Evolutionary conservation across 64 coral and sea anemone species (phyloP).

Genomic region (Trachythela sp.): DNA sequence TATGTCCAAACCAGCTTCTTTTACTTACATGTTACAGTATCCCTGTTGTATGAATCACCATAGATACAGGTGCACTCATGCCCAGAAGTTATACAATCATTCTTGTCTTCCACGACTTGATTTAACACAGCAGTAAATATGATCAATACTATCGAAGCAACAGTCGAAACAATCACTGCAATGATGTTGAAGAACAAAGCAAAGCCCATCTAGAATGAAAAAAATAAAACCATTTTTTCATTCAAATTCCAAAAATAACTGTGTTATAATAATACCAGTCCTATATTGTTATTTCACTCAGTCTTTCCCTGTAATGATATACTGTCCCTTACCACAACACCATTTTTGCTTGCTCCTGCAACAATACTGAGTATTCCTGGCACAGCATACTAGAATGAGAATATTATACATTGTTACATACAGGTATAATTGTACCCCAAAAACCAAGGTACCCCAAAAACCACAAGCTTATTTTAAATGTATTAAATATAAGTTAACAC

Average conservation of each 20-base stretch:
- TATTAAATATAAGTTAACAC: too few relatives aligned
- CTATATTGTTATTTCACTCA: too few relatives aligned
- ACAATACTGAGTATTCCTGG: not conserved
- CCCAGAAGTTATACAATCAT: not conserved
- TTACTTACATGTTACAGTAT: too few relatives aligned
- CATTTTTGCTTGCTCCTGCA: not conserved
- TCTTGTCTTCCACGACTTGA: not conserved
- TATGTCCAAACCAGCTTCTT: too few relatives aligned
- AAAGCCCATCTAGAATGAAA: not conserved
- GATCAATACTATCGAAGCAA: not conserved
- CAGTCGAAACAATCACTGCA: not conserved
- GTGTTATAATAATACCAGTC: too few relatives aligned
- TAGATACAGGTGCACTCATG: not conserved
- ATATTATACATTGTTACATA: not conserved
- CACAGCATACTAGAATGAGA: not conserved
- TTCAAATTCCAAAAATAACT: not conserved
- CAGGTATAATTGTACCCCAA: not conserved
- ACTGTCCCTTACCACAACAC: not conserved
- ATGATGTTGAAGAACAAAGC: constrained; percentile 8
- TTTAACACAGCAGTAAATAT: not conserved
- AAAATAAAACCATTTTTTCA: not conserved
- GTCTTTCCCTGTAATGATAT: too few relatives aligned
- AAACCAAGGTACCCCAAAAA: too few relatives aligned
- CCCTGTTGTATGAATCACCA: not conserved
- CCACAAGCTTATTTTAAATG: not conserved